Base-by-base conservation (phyloP, 2,797 vertebrate genomes). In the Falco concolor region DNA sequence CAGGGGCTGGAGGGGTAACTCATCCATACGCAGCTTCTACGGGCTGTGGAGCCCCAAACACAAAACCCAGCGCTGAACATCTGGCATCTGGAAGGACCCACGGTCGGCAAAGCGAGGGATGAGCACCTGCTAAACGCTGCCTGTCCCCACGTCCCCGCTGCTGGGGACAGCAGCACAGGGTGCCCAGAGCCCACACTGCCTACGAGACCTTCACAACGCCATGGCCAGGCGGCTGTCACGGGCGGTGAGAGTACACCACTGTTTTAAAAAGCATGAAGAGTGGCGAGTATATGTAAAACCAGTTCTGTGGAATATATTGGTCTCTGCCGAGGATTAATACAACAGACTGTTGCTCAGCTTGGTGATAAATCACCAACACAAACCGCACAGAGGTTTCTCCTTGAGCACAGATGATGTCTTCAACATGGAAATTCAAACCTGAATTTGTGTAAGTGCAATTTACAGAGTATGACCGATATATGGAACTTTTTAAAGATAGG, bases 21-120 rank as follows among this genome's bases (percentile, higher is more conserved):
- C 50, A 24, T 44, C 34, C 49, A 28, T 5, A 20, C 1, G 17
- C n/a, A 61, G 44, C 9, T 89, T 79, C 19, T 17, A 38, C 61
- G 52, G 47, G 52, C 57, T 36, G 19, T 44, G 40, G n/a, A 15
- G 1, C 21, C 34, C 56, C 34, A 34, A 81, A 59, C 23, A 27
- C 3, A 8, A 73, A 84, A 34, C 15, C 21, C 2, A 0, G 9
- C 0, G 0, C 17, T 30, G 21, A 65, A 21, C 44, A 63, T 10
- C 12, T 52, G 32, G 42, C 21, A 6, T 9, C 23, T 68, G 27
- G 77, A 78, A 80, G 65, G 28, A 77, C 3, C 22, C 18, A 15
- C 1, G 9, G 52, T 49, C 60, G 38, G 38, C 10, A 75, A 82
- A 78, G n/a, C 3, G 4, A 74, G 8, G 44, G 44, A 47, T 2